Evolutionary conservation across 2,888 invertebrate genomes (phyloP).

Genomic region (Deilephila elpenor): DNA sequence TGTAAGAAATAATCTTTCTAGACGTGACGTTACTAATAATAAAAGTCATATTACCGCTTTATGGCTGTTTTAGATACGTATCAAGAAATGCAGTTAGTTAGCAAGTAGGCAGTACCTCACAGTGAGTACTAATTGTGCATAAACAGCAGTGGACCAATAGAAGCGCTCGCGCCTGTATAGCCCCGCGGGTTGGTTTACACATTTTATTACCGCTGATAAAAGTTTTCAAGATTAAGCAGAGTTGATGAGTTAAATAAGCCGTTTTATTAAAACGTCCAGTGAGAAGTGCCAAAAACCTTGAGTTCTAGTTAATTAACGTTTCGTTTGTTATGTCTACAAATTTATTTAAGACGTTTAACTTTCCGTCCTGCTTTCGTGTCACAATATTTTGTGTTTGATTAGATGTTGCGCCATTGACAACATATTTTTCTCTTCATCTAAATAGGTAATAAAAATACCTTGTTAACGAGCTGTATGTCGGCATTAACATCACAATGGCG

Average conservation of each 20-base stretch:
- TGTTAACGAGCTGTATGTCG: background rate
- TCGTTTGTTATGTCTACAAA: conserved; percentile 30
- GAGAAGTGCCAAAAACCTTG: conserved; percentile 29
- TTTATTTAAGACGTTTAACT: conserved; percentile 21
- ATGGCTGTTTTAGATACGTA: too few relatives aligned
- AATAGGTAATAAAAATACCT: conserved; percentile 7
- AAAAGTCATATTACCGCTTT: too few relatives aligned
- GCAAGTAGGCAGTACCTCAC: conserved; percentile 14
- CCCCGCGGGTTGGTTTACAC: conserved; percentile 12
- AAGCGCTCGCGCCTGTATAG: background rate
- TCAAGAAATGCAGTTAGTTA: background rate
- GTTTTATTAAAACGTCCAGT: conserved; percentile 27
- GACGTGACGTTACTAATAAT: too few relatives aligned
- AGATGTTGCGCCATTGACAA: background rate
- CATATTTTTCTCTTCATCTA: conserved; percentile 14
- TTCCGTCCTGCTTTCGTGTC: conserved; percentile 15
- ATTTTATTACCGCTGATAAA: conserved; percentile 14
- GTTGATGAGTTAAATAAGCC: conserved; percentile 28
- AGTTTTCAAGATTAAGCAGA: conserved; percentile 14
- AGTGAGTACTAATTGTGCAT: conserved; percentile 6
- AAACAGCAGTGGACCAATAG: conserved; percentile 4
- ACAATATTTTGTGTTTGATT: conserved; percentile 28
- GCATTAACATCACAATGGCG: background rate
- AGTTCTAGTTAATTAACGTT: conserved; percentile 30
- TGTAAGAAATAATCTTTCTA: too few relatives aligned